phyloP scores from a whole-genome alignment of 1,140 invertebrate genomes.

The Zaprionus lachaisei region DNA sequence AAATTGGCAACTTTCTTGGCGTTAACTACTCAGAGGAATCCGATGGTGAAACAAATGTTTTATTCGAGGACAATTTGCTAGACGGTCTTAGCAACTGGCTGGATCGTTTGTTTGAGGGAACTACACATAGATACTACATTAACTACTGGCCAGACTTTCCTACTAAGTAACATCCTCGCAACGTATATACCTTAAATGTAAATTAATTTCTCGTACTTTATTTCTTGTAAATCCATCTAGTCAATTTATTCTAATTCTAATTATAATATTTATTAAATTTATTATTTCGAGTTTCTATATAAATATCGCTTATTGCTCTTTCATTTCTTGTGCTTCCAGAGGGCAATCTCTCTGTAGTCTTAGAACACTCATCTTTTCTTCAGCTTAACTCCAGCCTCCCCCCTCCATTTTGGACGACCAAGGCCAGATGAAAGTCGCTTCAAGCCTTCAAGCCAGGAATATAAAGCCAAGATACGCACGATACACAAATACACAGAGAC shows the following conservation, averaged over 20 bases:
- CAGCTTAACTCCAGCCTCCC: background rate
- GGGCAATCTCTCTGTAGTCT: constrained; percentile 7
- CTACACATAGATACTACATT: constrained; percentile 96
- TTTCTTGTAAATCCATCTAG: constrained; percentile 45
- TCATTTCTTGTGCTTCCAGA: constrained; percentile 33
- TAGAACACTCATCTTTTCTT: constrained; percentile 9
- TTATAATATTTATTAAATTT: constrained; percentile 5
- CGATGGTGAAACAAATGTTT: constrained; percentile 85
- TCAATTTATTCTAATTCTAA: constrained; percentile 34
- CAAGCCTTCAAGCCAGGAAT: background rate
- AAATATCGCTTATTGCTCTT: background rate
- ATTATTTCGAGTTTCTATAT: constrained; percentile 2
- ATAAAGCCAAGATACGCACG: constrained; percentile 2
- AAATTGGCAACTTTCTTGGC: constrained; percentile 92
- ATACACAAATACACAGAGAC: background rate
- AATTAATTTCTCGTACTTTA: constrained; percentile 35
- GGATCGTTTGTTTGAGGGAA: constrained; percentile 97
- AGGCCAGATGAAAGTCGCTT: background rate
- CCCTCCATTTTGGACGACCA: background rate
- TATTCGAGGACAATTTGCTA: constrained; percentile 90
- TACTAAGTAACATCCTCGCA: constrained; percentile 71
- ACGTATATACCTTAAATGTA: constrained; percentile 23
- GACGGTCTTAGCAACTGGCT: constrained; percentile 98
- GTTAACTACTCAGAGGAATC: constrained; percentile 89
- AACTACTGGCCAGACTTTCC: constrained; percentile 98